phyloP scores from a whole-genome alignment of 2,797 vertebrate species.

The Sciurus carolinensis region DNA sequence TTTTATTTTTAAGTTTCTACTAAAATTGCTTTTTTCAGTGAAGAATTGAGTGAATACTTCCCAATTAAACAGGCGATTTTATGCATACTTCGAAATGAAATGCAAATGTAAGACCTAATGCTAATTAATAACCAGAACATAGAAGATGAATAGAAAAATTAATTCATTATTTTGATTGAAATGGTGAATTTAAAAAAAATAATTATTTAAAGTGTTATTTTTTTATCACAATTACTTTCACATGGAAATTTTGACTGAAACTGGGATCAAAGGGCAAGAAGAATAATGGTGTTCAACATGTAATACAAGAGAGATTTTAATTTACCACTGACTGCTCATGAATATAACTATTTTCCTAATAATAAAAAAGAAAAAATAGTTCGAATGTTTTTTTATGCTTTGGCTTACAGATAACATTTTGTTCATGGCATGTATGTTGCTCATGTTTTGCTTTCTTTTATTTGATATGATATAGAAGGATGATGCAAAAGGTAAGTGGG shows the following conservation, averaged over 20 bases:
- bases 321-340: background rate
- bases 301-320: background rate
- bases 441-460: background rate
- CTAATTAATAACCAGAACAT: background rate
- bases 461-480: background rate
- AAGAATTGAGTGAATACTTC: slow-evolving; percentile 32
- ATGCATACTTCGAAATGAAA: background rate
- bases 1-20: slow-evolving; percentile 18
- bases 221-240: slow-evolving; percentile 36
- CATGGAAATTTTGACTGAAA: background rate
- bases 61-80: slow-evolving; percentile 1
- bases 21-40: background rate
- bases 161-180: background rate
- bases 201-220: background rate
- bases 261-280: background rate
- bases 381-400: background rate
- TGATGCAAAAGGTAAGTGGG: background rate
- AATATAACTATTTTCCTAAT: slow-evolving; percentile 2
- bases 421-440: background rate
- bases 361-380: background rate
- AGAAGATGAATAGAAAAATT: background rate
- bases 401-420: background rate
- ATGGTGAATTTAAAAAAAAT: background rate
- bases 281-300: background rate
- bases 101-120: background rate